These are phyloP conservation scores for Apotomis capreana DNA, from an alignment of 2,888 invertebrate genomes.

Conservation along the genomic window DNA sequence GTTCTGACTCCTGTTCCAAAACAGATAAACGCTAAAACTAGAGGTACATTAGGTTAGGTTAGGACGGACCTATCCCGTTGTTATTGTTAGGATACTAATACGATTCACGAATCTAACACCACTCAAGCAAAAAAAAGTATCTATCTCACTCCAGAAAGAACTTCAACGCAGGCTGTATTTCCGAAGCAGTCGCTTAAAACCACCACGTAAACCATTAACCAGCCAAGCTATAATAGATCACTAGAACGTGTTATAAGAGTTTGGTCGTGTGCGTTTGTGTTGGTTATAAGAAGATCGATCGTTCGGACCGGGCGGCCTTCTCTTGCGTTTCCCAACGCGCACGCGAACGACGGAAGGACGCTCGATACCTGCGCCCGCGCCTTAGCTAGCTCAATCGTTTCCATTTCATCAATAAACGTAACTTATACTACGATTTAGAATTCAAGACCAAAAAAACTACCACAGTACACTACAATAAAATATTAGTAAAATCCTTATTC, in stretches of 20 bases:
- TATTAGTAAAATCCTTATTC: too few species aligned
- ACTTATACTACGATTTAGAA: too few species aligned
- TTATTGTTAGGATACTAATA: not conserved
- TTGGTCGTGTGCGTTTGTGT: slow-evolving; percentile 17
- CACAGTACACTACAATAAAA: too few species aligned
- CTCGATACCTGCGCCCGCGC: slow-evolving; percentile 44
- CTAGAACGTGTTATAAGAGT: slow-evolving; percentile 4
- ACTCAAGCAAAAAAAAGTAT: not conserved
- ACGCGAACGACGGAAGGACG: slow-evolving; percentile 57
- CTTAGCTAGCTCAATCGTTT: slow-evolving; percentile 41
- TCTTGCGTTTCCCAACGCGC: slow-evolving; percentile 48
- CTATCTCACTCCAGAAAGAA: not conserved
- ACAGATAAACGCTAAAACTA: not conserved
- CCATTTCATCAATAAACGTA: slow-evolving; percentile 20
- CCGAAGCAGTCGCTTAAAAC: slow-evolving; percentile 5
- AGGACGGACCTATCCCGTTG: not conserved
- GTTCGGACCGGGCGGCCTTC: slow-evolving; percentile 52
- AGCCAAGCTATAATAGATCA: slow-evolving; percentile 8
- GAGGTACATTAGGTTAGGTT: too few species aligned
- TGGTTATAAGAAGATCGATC: slow-evolving; percentile 44
- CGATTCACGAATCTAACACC: not conserved
- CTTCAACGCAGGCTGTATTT: slow-evolving; percentile 7
- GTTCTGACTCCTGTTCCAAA: not conserved
- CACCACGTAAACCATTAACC: not conserved
- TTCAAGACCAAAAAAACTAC: too few species aligned